phyloP scores from a whole-genome alignment of 2,888 invertebrate genomes.

The Anarsia innoxiella region DNA sequence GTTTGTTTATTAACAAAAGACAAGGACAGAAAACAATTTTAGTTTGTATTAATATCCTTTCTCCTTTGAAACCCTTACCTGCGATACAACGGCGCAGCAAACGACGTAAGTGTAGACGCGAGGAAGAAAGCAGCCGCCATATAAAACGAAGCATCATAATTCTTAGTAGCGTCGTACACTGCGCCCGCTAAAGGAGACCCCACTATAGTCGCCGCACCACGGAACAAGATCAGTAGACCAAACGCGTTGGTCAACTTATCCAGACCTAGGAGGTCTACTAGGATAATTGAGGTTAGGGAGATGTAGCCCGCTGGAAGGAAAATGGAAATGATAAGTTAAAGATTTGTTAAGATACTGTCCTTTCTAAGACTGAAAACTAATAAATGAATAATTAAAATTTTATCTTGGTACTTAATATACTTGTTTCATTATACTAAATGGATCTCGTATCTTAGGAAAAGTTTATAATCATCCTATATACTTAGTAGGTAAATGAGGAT shows the following conservation, averaged over 20 bases:
- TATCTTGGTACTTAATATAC: too few species aligned
- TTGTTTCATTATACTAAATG: too few species aligned
- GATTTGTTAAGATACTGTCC: too few species aligned
- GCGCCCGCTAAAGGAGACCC: slow-evolving; percentile 86
- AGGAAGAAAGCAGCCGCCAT: slow-evolving; percentile 94
- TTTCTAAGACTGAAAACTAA: too few species aligned
- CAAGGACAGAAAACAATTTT: too few species aligned
- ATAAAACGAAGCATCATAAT: slow-evolving; percentile 92
- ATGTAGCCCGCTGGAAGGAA: slow-evolving; percentile 92
- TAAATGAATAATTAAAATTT: too few species aligned
- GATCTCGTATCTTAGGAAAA: too few species aligned
- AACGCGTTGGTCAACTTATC: slow-evolving; percentile 98
- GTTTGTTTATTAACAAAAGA: too few species aligned
- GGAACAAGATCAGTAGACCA: slow-evolving; percentile 94
- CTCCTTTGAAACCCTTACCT: slow-evolving; percentile 29
- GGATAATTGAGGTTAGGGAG: slow-evolving; percentile 96
- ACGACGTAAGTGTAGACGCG: slow-evolving; percentile 88
- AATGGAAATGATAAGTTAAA: too few species aligned
- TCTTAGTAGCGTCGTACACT: slow-evolving; percentile 90
- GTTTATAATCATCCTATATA: too few species aligned
- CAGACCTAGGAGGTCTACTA: slow-evolving; percentile 96
- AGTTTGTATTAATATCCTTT: too few species aligned
- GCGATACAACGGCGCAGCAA: slow-evolving; percentile 83
- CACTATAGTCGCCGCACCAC: slow-evolving; percentile 87
- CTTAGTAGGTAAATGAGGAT: too few species aligned